Percentiles rank a stretch among this genome's conserved stretches.
Conservation (phyloP, 2,113 vertebrate genomes). For the Rhagologus leucostigma region DNA sequence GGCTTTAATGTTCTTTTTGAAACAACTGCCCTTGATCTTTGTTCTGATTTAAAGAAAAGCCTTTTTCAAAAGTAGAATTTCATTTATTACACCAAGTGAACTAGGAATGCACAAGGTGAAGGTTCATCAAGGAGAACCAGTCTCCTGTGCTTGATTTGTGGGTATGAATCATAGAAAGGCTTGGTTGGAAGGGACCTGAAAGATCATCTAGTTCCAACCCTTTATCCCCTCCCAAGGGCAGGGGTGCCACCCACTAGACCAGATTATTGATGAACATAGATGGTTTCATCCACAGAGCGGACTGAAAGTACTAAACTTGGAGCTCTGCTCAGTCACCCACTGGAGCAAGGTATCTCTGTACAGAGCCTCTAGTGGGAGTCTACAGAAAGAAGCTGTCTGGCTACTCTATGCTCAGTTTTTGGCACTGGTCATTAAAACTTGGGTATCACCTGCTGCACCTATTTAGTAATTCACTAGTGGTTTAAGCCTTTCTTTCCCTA, state of each 20-base stretch:
- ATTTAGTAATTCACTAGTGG: background rate
- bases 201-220: background rate
- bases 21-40: background rate
- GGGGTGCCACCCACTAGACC: background rate
- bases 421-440: background rate
- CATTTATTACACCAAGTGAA: background rate
- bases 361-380: background rate
- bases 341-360: background rate
- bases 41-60: background rate
- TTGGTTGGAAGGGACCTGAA: background rate
- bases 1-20: background rate
- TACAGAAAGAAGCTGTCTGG: background rate
- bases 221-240: background rate
- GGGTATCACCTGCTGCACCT: fast-evolving
- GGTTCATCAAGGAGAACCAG: background rate
- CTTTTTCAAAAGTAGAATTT: background rate
- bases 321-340: background rate
- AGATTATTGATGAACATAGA: background rate
- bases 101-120: background rate
- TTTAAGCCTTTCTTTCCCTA: background rate
- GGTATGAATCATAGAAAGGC: background rate
- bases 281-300: background rate
- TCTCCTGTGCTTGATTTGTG: background rate
- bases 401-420: background rate
- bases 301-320: background rate